Evolutionary conservation across 2,113 vertebrate species (phyloP).

Genomic region (Tetrao urogallus): DNA sequence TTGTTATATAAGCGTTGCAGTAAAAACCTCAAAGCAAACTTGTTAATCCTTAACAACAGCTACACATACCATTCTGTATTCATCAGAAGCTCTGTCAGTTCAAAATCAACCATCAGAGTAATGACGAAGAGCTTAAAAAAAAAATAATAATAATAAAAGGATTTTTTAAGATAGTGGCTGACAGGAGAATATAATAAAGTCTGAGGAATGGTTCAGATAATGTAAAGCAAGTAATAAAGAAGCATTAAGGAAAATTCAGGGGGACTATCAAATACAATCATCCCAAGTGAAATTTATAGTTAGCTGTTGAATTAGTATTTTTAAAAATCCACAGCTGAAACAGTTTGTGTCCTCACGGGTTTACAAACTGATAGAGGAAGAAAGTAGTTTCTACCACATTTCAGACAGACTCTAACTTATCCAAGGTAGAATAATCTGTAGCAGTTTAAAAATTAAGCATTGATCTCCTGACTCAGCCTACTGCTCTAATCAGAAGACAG

Average conservation of each 20-base stretch:
- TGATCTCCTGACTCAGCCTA: neutral
- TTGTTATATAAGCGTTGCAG: neutral
- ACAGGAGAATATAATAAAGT: neutral
- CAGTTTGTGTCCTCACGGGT: neutral
- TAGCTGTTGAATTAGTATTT: neutral
- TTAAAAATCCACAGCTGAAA: neutral
- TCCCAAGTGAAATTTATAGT: neutral
- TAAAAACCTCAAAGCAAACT: constrained; percentile 6
- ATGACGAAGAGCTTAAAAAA: neutral
- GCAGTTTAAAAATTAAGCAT: neutral
- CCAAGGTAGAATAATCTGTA: neutral
- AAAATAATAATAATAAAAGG: neutral
- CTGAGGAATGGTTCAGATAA: neutral
- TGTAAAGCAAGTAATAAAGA: neutral
- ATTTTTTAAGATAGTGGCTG: neutral
- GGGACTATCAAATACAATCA: neutral
- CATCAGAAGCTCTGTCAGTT: neutral
- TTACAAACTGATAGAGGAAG: neutral
- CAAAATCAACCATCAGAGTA: neutral
- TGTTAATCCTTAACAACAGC: neutral
- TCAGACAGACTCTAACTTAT: neutral
- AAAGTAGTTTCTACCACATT: neutral
- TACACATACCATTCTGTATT: neutral
- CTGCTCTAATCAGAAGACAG: neutral
- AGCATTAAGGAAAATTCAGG: neutral